A percentile compares a stretch with the other conserved stretches of the same genome.
phyloP scores from a whole-genome alignment of 53 echinoderm and acorn worm species.

The Patiria pectinifera region DNA sequence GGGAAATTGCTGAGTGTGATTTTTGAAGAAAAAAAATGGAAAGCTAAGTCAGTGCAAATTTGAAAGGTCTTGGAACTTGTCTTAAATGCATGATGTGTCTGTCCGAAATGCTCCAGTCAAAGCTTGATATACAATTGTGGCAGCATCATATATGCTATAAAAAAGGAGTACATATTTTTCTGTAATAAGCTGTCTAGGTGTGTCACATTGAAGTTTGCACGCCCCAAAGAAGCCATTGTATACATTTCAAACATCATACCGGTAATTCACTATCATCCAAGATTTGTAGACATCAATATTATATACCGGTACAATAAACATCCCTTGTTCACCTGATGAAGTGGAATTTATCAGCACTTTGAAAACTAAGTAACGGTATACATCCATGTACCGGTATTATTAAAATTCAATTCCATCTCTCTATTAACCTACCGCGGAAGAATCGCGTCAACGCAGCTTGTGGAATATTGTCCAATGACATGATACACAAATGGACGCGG shows the following conservation, averaged over 20 bases:
- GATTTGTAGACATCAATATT: too few species aligned
- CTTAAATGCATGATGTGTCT: background rate
- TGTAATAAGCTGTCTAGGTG: background rate
- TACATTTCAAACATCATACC: background rate
- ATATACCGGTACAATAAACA: too few species aligned
- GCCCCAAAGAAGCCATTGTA: background rate
- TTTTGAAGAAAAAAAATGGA: background rate
- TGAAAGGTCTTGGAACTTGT: constrained; percentile 3
- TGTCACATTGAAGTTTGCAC: background rate
- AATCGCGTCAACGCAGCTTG: too few species aligned
- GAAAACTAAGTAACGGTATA: too few species aligned
- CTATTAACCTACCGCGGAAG: too few species aligned
- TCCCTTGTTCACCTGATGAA: too few species aligned
- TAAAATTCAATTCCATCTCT: too few species aligned
- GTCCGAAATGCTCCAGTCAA: background rate
- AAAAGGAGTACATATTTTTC: background rate
- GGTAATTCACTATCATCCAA: too few species aligned
- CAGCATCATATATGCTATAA: background rate
- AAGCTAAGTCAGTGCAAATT: background rate
- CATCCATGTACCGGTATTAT: too few species aligned
- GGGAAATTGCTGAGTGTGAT: background rate
- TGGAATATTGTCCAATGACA: too few species aligned
- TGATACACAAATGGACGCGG: too few species aligned
- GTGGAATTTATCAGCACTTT: too few species aligned
- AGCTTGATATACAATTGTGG: background rate